phyloP scores from a whole-genome alignment of 1,140 invertebrate species.

The Teleogryllus occipitalis region DNA sequence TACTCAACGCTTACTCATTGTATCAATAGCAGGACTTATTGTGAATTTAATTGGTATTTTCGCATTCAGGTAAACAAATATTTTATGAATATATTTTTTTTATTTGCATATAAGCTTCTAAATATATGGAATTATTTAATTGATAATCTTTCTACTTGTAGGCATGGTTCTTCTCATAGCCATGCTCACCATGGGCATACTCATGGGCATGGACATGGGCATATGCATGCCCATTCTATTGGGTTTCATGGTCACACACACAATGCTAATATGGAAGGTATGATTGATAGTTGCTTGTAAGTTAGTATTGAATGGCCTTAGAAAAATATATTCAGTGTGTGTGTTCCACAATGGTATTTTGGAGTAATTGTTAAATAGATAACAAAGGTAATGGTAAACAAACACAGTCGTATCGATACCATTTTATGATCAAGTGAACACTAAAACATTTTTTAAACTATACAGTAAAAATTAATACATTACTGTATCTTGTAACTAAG shows the following conservation, averaged over 20 bases:
- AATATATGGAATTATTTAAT: neutral
- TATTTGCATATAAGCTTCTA: constrained; percentile 68
- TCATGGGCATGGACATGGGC: constrained; percentile 40
- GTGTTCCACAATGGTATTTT: too few relatives aligned
- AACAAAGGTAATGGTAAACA: too few relatives aligned
- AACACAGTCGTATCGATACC: too few relatives aligned
- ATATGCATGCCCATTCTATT: constrained; percentile 26
- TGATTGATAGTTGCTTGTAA: neutral
- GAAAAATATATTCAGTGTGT: too few relatives aligned
- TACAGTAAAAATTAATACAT: too few relatives aligned
- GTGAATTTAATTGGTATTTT: constrained; percentile 95
- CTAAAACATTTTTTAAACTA: too few relatives aligned
- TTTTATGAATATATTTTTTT: neutral
- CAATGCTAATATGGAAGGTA: constrained; percentile 52
- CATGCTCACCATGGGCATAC: constrained; percentile 45
- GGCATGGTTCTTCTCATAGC: neutral
- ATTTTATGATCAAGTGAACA: too few relatives aligned
- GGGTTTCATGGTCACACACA: constrained; percentile 39
- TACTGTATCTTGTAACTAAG: too few relatives aligned
- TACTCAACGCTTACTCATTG: constrained; percentile 81
- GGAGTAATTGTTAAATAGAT: too few relatives aligned
- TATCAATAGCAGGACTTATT: constrained; percentile 84
- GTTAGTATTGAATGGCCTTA: too few relatives aligned
- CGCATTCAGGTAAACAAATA: constrained; percentile 72
- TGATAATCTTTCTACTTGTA: neutral